phyloP scores from a whole-genome alignment of 2,113 vertebrate species.

The Antechinus stuartii region DNA sequence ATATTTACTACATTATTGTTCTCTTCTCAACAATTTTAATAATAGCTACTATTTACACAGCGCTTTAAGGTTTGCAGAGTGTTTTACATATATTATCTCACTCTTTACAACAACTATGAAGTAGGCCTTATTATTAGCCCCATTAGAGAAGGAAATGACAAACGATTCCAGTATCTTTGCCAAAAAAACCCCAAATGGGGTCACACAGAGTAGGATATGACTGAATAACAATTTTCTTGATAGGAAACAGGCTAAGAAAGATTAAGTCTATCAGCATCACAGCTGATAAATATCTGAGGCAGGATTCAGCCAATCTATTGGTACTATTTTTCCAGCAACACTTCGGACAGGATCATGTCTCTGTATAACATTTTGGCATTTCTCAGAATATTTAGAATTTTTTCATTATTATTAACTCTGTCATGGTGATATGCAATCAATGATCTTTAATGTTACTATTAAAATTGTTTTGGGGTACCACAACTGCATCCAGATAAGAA shows the following conservation, averaged over 20 bases:
- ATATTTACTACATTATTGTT: neutral
- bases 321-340: neutral
- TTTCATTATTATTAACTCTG: neutral
- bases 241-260: neutral
- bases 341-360: neutral
- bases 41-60: neutral
- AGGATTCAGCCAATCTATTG: neutral
- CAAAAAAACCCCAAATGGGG: neutral
- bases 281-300: neutral
- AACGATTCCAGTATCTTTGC: neutral
- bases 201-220: neutral
- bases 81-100: neutral
- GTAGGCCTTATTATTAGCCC: neutral
- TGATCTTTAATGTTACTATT: neutral
- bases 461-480: neutral
- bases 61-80: neutral
- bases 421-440: too few relatives aligned
- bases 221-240: neutral
- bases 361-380: neutral
- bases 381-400: neutral
- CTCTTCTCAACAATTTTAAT: neutral
- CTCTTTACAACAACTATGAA: neutral
- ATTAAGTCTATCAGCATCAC: neutral
- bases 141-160: neutral
- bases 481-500: too few relatives aligned